Percentiles rank a stretch among this genome's conserved stretches.
phyloP scores from a whole-genome alignment of 2,888 invertebrate species.

The Sminthurinus aureus region DNA sequence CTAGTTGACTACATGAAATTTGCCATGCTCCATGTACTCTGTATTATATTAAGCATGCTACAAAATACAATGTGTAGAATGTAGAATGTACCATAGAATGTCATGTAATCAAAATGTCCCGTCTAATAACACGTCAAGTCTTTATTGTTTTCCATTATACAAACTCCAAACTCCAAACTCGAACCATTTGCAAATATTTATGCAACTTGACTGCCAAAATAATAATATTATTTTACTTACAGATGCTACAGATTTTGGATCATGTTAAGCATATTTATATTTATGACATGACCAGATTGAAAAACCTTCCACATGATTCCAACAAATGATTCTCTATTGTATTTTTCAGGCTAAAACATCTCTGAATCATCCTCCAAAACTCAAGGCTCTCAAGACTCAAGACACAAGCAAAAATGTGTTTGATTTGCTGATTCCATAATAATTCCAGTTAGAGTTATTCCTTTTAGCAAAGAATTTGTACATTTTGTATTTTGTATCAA shows the following conservation, averaged over 20 bases:
- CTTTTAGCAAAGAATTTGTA: not conserved
- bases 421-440: not conserved
- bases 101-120: not conserved
- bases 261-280: not conserved
- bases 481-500: too few species aligned
- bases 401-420: not conserved
- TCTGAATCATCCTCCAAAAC: not conserved
- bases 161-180: not conserved
- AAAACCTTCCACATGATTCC: not conserved
- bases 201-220: slow-evolving; percentile 23
- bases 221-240: not conserved
- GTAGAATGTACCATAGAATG: not conserved
- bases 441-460: not conserved
- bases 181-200: not conserved
- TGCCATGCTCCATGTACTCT: too few species aligned
- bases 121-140: not conserved
- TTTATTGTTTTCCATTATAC: slow-evolving; percentile 3
- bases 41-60: not conserved
- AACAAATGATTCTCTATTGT: not conserved
- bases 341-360: not conserved
- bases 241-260: not conserved
- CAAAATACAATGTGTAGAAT: not conserved
- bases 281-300: not conserved
- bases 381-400: not conserved
- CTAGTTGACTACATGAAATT: too few species aligned